A percentile compares a stretch with the other conserved stretches of the same genome.
These are phyloP conservation scores for Phoeniculus purpureus DNA, from an alignment of 2,797 vertebrate genomes.

Conservation along the genomic window DNA sequence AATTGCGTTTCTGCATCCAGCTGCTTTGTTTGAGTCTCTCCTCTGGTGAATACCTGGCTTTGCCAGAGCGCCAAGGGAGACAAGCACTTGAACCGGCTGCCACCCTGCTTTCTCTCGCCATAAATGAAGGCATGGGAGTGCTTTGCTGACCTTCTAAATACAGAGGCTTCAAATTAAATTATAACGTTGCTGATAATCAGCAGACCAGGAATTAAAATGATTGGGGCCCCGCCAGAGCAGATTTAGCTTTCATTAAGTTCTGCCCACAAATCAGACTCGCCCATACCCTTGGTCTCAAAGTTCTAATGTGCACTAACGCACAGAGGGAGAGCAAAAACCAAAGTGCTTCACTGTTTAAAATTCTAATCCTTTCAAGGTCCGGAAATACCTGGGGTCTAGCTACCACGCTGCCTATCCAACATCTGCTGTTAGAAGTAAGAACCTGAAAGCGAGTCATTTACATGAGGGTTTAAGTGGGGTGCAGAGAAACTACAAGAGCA, in stretches of 20 bases:
- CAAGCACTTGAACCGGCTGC: neutral
- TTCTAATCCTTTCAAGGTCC: conserved; percentile 50
- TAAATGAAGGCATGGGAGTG: neutral
- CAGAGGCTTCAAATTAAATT: conserved; percentile 70
- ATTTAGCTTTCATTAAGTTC: conserved; percentile 66
- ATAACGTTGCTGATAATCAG: conserved; percentile 69
- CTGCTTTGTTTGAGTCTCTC: neutral
- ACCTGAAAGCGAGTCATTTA: conserved; percentile 57
- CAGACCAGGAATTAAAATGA: conserved; percentile 67
- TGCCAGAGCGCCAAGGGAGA: neutral
- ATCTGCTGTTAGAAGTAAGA: conserved; percentile 26
- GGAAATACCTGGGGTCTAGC: conserved; percentile 46
- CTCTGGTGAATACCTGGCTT: neutral
- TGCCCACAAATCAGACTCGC: conserved; percentile 49
- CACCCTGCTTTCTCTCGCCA: neutral
- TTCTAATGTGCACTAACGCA: neutral
- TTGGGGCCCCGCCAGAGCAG: conserved; percentile 55
- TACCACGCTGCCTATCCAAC: neutral
- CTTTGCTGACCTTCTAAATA: conserved; percentile 52
- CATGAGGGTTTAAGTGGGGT: conserved; percentile 50
- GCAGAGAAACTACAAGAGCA: conserved; percentile 17
- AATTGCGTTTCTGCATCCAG: neutral
- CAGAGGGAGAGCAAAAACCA: conserved; percentile 40
- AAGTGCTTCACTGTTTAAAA: conserved; percentile 44
- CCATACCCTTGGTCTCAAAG: conserved; percentile 5